Percentiles rank a stretch among this genome's conserved stretches.
Evolutionary conservation across 1,140 invertebrate species (phyloP).

Genomic region (Brachionus rubens): DNA sequence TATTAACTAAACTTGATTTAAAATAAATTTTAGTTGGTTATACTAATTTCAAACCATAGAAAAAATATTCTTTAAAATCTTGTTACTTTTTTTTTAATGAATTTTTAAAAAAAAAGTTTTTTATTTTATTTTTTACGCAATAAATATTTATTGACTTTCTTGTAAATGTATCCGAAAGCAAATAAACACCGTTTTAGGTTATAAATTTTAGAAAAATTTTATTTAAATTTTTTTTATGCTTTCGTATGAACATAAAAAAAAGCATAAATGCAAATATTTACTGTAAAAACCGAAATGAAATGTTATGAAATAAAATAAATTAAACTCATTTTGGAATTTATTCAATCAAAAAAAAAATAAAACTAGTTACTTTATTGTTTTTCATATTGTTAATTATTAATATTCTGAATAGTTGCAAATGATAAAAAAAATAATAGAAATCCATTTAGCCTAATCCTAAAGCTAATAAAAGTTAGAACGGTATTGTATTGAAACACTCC

Average conservation of each 20-base stretch:
- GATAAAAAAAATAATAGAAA: too few relatives aligned
- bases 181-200: not conserved
- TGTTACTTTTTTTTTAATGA: too few relatives aligned
- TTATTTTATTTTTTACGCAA: not conserved
- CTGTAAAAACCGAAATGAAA: too few relatives aligned
- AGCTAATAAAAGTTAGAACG: conserved; percentile 1
- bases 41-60: too few relatives aligned
- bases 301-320: conserved; percentile 4
- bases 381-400: conserved; percentile 34
- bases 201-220: conserved; percentile 6
- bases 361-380: conserved; percentile 2
- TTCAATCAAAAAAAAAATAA: not conserved
- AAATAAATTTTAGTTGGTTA: too few relatives aligned
- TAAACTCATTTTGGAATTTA: not conserved
- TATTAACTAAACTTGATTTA: too few relatives aligned
- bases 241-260: not conserved
- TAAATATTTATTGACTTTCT: conserved; percentile 24
- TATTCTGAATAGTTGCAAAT: conserved; percentile 16
- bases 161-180: conserved; percentile 30
- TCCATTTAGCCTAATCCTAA: not conserved
- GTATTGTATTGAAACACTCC: not conserved
- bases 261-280: conserved; percentile 18
- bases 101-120: too few relatives aligned
- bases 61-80: too few relatives aligned
- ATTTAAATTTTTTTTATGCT: not conserved